A percentile compares a stretch with the other conserved stretches of the same genome.
Conservation (phyloP, 2,113 vertebrate species). For the Burhinus oedicnemus region DNA sequence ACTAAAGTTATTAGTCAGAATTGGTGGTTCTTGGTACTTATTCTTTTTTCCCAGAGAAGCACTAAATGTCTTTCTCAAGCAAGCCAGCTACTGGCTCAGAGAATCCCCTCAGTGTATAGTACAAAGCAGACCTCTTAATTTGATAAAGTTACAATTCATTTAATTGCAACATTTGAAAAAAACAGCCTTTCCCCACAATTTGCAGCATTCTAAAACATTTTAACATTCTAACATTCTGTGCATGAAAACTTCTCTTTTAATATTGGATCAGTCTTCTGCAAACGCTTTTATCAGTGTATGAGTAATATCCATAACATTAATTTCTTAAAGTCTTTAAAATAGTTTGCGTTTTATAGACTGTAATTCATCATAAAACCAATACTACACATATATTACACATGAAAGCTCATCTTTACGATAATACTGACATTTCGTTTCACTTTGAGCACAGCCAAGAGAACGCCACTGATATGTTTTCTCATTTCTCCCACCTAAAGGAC, state of each 20-base stretch:
- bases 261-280: not conserved
- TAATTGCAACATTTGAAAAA: not conserved
- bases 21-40: not conserved
- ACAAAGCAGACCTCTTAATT: not conserved
- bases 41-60: not conserved
- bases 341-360: not conserved
- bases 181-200: not conserved
- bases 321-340: not conserved
- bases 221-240: not conserved
- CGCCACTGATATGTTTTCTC: not conserved
- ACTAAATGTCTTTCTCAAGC: not conserved
- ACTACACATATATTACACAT: not conserved
- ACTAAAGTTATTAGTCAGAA: not conserved
- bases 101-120: not conserved
- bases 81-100: not conserved
- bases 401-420: constrained; percentile 9
- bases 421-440: constrained; percentile 29
- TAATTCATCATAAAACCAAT: not conserved
- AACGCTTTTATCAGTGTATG: not conserved
- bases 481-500: not conserved
- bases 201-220: not conserved
- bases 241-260: not conserved
- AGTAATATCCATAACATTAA: not conserved
- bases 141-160: not conserved
- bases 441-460: constrained; percentile 28